Evolutionary conservation across 2,888 invertebrate genomes (phyloP), one percentile per base, ranked within the genome.

Genomic region (Perithous albicinctus): DNA sequence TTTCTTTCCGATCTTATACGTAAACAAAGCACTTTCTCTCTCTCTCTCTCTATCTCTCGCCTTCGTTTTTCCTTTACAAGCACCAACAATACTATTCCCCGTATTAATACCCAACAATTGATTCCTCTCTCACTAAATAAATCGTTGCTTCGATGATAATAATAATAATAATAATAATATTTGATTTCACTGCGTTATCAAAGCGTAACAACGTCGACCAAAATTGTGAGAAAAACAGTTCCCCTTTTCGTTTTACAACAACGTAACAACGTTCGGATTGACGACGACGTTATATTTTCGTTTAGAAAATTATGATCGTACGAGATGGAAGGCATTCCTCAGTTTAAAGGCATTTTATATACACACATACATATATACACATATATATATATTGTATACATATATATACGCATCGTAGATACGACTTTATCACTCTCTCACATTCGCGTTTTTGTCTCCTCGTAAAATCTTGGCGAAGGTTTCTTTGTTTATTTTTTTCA

Each of bases 311-410:
- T 70, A 81, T 67, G 56, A 38, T 75, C 78, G 46, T 66, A 69
- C 66, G 63, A 78, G 67, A 78, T 73, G 74, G 78, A 75, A 78
- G 81, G 80, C 81, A 83, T 75, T 78, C 75, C 72, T 76, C 81
- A 81, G 69, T 81, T 75, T 75, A 18, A 74, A 77, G 76, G 63
- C 80, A 77, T 73, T 54, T 38, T 63, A 69, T 63, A 32, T 67
- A 51, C 41, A 73, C 54, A 64, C 8, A 48, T 46, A 48, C 73
- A 38, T 48, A 29, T 66, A 32, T 38, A 10, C 46, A 32, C 48
- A 59, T 59, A 35, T 59, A 15, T 32, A 59, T 26, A 32, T 59
- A 59, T 59, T 54, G 10, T 46, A 7, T 46, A 46, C 15, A 46
- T 46, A 15, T 46, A 46, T 46, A 46, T 46, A 15, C 63, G 8